Evolutionary conservation across 2,797 vertebrate genomes (phyloP).

Genomic region (Enteromius treurensis): DNA sequence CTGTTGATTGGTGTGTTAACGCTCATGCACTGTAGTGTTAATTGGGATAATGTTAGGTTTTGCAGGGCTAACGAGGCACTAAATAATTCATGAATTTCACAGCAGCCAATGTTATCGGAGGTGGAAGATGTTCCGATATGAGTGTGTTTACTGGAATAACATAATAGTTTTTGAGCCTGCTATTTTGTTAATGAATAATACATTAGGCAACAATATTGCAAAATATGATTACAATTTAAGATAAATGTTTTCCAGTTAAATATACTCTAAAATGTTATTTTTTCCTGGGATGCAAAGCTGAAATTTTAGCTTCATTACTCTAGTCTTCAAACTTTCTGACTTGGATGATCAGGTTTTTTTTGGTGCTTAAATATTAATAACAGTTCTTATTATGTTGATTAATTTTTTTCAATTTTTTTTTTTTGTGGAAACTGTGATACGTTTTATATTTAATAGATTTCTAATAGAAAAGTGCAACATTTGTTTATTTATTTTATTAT

Average conservation of each 20-base stretch:
- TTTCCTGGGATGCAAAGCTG: neutral
- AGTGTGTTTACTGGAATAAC: conserved; percentile 3
- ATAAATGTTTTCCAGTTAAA: neutral
- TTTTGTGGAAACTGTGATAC: neutral
- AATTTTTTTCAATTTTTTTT: neutral
- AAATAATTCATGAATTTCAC: conserved; percentile 47
- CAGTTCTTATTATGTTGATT: neutral
- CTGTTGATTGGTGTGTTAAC: conserved; percentile 36
- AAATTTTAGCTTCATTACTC: neutral
- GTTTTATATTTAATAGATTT: neutral
- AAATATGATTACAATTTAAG: neutral
- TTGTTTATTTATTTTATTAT: neutral
- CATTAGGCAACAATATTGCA: neutral
- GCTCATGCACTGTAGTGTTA: conserved; percentile 30
- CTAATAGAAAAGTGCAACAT: neutral
- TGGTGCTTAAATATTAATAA: neutral
- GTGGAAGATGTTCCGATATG: neutral
- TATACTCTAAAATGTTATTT: neutral
- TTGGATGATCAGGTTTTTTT: neutral
- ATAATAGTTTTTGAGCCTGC: neutral
- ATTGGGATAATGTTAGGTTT: conserved; percentile 48
- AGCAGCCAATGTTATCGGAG: neutral
- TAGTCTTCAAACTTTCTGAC: neutral
- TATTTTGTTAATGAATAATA: neutral
- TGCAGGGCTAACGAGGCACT: conserved; percentile 43